phyloP scores from a whole-genome alignment of 2,888 invertebrate species.

The Drosophila flavopinicola region DNA sequence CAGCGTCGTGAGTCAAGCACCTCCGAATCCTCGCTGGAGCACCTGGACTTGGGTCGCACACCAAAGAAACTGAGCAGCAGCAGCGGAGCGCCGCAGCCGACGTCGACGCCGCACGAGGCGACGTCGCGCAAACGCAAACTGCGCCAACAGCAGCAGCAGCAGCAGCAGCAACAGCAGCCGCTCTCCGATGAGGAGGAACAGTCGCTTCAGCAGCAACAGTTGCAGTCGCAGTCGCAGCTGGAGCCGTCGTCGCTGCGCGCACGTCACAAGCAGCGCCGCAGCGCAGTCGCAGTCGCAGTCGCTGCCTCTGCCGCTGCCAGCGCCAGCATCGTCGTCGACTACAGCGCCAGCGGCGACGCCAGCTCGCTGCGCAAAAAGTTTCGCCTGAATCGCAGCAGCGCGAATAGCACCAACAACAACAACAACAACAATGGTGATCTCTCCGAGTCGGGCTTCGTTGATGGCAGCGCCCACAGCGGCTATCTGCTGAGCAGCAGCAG shows the following conservation, averaged over 20 bases:
- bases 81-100: conserved; percentile 63
- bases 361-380: conserved; percentile 84
- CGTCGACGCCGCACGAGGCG: conserved; percentile 76
- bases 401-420: conserved; percentile 38
- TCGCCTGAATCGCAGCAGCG: conserved; percentile 78
- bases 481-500: conserved; percentile 65
- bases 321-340: conserved; percentile 73
- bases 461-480: conserved; percentile 77
- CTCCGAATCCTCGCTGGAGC: conserved; percentile 84
- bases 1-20: conserved; percentile 83
- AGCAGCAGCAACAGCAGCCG: conserved; percentile 26
- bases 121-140: conserved; percentile 64
- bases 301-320: conserved; percentile 53
- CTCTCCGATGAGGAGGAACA: conserved; percentile 68
- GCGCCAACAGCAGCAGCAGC: conserved; percentile 18
- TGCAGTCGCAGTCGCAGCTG: conserved; percentile 31
- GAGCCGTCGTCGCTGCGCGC: conserved; percentile 53
- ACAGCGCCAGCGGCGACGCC: conserved; percentile 59
- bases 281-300: conserved; percentile 51
- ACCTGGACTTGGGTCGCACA: conserved; percentile 83
- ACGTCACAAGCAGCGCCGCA: conserved; percentile 80
- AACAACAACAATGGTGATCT: conserved; percentile 40
- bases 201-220: conserved; percentile 22
- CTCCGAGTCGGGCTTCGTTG: conserved; percentile 83
- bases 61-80: conserved; percentile 80